Evolutionary conservation across 2,888 invertebrate species (phyloP).

Genomic region (Andrena flavipes): DNA sequence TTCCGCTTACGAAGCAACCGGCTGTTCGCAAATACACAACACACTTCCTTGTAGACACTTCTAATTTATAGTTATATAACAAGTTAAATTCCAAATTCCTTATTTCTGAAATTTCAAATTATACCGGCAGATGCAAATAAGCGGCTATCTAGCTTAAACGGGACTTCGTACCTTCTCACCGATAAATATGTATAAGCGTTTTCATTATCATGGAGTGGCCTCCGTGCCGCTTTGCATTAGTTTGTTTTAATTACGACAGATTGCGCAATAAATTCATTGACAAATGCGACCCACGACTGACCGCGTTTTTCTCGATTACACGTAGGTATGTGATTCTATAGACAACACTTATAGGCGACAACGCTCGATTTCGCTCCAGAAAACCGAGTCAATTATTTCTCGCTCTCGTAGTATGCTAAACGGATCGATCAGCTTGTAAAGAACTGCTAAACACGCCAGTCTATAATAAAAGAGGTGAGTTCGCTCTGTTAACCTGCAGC

Average conservation of each 20-base stretch:
- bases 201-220: slow-evolving; percentile 13
- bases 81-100: not conserved
- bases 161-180: not conserved
- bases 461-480: slow-evolving; percentile 46
- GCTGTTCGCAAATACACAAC: too few species aligned
- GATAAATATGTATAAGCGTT: slow-evolving; percentile 6
- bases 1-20: too few species aligned
- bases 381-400: slow-evolving; percentile 35
- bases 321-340: not conserved
- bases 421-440: slow-evolving; percentile 59
- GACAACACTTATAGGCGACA: not conserved
- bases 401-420: slow-evolving; percentile 34
- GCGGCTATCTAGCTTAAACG: not conserved
- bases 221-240: not conserved
- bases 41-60: too few species aligned
- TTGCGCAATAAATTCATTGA: not conserved
- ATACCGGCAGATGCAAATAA: too few species aligned
- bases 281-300: not conserved
- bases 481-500: not conserved
- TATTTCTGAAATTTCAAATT: not conserved
- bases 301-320: not conserved
- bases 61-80: not conserved
- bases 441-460: slow-evolving; percentile 47
- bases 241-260: not conserved
- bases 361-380: slow-evolving; percentile 27